Evolutionary conservation across 1,140 invertebrate species (phyloP).

Genomic region (Trissolcus basalis): DNA sequence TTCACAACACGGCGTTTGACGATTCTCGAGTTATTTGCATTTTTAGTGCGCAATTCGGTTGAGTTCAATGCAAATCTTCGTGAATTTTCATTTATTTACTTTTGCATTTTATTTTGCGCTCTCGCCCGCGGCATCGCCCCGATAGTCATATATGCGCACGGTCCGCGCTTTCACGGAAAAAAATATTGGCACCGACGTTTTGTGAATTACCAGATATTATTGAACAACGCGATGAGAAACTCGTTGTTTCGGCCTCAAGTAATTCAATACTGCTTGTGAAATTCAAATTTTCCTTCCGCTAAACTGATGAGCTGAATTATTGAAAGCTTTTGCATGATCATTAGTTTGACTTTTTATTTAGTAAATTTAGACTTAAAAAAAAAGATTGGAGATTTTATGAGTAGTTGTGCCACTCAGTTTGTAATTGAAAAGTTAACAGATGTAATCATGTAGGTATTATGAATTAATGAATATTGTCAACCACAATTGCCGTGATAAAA

Average conservation of each 20-base stretch:
- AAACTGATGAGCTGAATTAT: neutral
- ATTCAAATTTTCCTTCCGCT: conserved; percentile 20
- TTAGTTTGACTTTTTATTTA: too few relatives aligned
- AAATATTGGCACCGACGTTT: conserved; percentile 39
- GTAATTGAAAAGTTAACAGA: too few relatives aligned
- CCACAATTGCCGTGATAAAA: too few relatives aligned
- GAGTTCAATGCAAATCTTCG: conserved; percentile 50
- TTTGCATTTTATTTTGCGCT: conserved; percentile 29
- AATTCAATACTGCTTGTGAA: conserved; percentile 24
- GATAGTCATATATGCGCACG: conserved; percentile 20
- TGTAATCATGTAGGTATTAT: too few relatives aligned
- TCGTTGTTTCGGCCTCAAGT: conserved; percentile 27
- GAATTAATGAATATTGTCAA: too few relatives aligned
- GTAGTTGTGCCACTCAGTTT: too few relatives aligned
- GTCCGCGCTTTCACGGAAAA: conserved; percentile 29
- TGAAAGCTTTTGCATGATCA: neutral
- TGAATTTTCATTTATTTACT: conserved; percentile 45
- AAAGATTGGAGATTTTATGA: too few relatives aligned
- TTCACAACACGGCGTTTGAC: conserved; percentile 32
- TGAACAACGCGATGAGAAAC: conserved; percentile 30
- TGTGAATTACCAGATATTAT: conserved; percentile 40
- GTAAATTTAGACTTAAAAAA: too few relatives aligned
- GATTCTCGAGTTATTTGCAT: conserved; percentile 45
- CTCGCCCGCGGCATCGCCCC: conserved; percentile 3
- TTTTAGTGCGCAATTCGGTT: conserved; percentile 37